Base-by-base conservation (phyloP, 2,888 invertebrate species). In the Stictocephala bisonia region DNA sequence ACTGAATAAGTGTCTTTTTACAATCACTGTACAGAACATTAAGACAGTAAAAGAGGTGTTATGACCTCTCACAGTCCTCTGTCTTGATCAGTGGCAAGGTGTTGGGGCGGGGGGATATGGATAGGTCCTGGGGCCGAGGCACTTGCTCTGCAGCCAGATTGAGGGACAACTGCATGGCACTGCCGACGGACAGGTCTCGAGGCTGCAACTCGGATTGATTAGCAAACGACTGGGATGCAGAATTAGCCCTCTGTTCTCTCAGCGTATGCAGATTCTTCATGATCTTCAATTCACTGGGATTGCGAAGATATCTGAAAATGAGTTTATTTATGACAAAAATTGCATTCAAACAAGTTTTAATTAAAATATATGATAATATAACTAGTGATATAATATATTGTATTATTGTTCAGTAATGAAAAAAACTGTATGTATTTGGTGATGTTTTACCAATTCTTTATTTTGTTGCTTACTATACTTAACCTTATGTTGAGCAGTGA, bases 281-380 rank as follows among this genome's bases (percentile, higher is more conserved):
- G 84, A 94, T 96, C 82, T 96, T 96, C 81, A 97, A 87, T 85
- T 96, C 96, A 41, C 94, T 93, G 68, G 97, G 96, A 84, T 96
- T 96, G 78, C 96, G 90, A 79, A 97, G 87, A 84, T 97, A 97
- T 84, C 95, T 95, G 85, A n/a, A 1, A 22, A n/a, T n/a, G n/a
- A n/a, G n/a, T n/a, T n/a, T n/a, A n/a, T n/a, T n/a, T n/a, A n/a
- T n/a, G n/a, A n/a, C n/a, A n/a, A n/a, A n/a, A n/a, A n/a, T n/a
- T n/a, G n/a, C n/a, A n/a, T n/a, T n/a, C n/a, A n/a, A n/a, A n/a
- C n/a, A n/a, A n/a, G n/a, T n/a, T n/a, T n/a, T n/a, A n/a, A n/a
- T n/a, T n/a, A n/a, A n/a, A n/a, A n/a, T n/a, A n/a, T n/a, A n/a
- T n/a, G n/a, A n/a, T n/a, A n/a, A n/a, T n/a, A n/a, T n/a, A n/a